Percentiles rank a stretch among this genome's conserved stretches.
phyloP scores from a whole-genome alignment of 1,140 invertebrate genomes.

The Calephelis nemesis region DNA sequence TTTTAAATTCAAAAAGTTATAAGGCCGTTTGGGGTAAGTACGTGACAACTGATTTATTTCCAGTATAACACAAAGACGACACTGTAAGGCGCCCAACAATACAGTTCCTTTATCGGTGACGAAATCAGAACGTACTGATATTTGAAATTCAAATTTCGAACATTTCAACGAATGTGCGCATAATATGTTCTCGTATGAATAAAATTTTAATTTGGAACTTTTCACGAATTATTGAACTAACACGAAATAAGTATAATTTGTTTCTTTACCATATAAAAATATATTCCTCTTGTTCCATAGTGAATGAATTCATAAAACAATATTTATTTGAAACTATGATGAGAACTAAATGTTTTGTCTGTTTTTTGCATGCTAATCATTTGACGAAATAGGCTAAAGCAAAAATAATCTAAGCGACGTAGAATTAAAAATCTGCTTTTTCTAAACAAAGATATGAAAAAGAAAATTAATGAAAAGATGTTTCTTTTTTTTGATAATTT shows the following conservation, averaged over 20 bases:
- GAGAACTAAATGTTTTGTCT: no score
- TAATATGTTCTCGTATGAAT: slow-evolving; percentile 1
- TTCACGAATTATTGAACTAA: not conserved
- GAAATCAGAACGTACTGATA: slow-evolving; percentile 20
- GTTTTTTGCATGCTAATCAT: no score
- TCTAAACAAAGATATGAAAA: no score
- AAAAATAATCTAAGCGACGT: no score
- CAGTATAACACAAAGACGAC: slow-evolving; percentile 11
- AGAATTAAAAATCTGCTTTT: no score
- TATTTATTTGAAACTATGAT: no score
- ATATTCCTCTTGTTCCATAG: not conserved
- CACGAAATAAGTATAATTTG: no score
- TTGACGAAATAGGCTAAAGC: no score
- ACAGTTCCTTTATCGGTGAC: slow-evolving; percentile 15
- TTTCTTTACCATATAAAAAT: not conserved
- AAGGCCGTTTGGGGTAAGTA: slow-evolving; percentile 12
- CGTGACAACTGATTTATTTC: slow-evolving; percentile 16
- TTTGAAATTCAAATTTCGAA: slow-evolving; percentile 22
- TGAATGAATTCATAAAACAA: no score
- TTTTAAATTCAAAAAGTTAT: slow-evolving; percentile 17
- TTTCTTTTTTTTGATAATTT: no score
- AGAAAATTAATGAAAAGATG: no score
- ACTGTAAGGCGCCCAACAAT: slow-evolving; percentile 10
- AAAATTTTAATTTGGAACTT: not conserved
- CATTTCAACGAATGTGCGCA: slow-evolving; percentile 12